Base-by-base conservation (phyloP, 2,113 vertebrate species). In the Cyanistes caeruleus region DNA sequence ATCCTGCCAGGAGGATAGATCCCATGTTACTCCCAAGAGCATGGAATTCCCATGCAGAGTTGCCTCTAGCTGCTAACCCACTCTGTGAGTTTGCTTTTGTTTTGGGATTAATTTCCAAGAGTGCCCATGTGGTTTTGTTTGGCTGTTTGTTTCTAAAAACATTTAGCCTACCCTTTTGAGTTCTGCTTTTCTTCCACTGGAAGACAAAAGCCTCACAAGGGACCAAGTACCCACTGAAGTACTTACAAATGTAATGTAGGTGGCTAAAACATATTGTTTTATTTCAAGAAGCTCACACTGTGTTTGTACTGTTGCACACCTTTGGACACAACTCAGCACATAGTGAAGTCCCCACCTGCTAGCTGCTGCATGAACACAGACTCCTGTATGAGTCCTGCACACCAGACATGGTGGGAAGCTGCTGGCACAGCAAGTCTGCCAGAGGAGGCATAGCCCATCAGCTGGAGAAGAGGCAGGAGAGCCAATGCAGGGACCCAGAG, bases 61-160 rank as follows among this genome's bases (percentile, higher is more conserved):
- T 93, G 74, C 53, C n/a, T 87, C 80, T 75, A 77, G 55, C 30
- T 78, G 55, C 68, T 83, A 84, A 90, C 4, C 5, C 53, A 5
- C 44, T 59, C 30, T 0, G 0, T 73, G 64, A 78, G 25, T 63
- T 89, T 89, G 23, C 19, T 92, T 93, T 94, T 76, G 65, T 35
- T 93, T 82, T 76, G 74, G 80, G 87, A 95, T 85, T 83, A 89
- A 91, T 93, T 94, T 94, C 33, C 49, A 73, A 75, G 56, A 79
- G 49, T 44, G 41, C 55, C 65, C 41, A 53, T 72, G 53, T 89
- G 63, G 53, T 17, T 93, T 91, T 68, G 17, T 51, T 27, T 58
- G 37, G 22, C 41, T 81, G 24, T 72, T 95, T 89, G 67, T 80
- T 93, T 84, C 78, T 89, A 72, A 94, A 91, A 94, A 11, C 43